Evolutionary conservation across 2,888 invertebrate species (phyloP), one percentile per base, ranked within the genome.

Genomic region (Trachelus iudaicus): DNA sequence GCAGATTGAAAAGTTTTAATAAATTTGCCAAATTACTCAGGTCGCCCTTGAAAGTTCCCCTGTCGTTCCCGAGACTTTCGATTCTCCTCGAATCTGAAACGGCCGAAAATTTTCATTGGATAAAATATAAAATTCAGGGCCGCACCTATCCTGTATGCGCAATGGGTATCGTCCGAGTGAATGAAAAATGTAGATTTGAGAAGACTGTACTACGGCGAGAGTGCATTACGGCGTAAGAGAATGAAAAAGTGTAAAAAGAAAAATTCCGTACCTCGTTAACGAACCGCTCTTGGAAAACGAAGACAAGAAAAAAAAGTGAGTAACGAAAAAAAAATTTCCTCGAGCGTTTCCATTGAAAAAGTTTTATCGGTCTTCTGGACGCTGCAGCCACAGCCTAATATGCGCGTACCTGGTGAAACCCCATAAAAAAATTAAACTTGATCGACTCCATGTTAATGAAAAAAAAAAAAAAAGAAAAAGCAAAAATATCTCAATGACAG

Each of bases 341-440:
- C 75, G 69, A 71, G 40, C 33, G 15, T 40, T 77, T 77, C 77
- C 75, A 82, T 82, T 79, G 80, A 82, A 77, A 82, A 82, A 80
- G 79, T 82, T 82, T 80, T 75, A 81, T 81, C 69, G 76, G 23
- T 23, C 40, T 56, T 56, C 40, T 23, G 40, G 40, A 56, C 40
- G 40, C 40, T 56, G 40, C 40, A 56, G 23, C 23, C 40, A 9
- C 40, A 23, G 15, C 23, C 23, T 56, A 56, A 56, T 56, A 56
- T 56, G 9, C 40, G 9, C 40, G 40, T 56, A 56, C 23, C 23
- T 23, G 40, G 40, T 56, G 23, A 56, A 9, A 56, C 6, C 40
- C 40, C 40, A 23, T 56, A 23, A 56, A 56, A 56, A 56, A 56
- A 15, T 56, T 4, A 23, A 56, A 15, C 40, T 23, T 23, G 23